These are phyloP conservation scores for Acromyrmex echinatior DNA, from an alignment of 1,140 invertebrate genomes.

Conservation along the genomic window DNA sequence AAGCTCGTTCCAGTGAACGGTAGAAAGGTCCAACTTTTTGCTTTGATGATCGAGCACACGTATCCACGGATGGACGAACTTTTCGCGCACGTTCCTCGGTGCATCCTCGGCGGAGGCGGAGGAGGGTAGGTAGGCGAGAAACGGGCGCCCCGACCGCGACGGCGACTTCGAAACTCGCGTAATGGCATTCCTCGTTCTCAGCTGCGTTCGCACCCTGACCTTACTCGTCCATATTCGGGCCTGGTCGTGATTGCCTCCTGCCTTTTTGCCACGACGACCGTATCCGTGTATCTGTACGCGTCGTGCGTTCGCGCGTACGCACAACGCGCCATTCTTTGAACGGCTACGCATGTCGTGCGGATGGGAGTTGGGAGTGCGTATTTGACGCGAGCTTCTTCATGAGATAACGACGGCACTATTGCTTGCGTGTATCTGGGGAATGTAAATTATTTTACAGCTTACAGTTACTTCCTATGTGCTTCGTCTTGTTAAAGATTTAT, in stretches of 20 bases:
- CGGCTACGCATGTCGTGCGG: slow-evolving; percentile 23
- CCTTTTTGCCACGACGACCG: slow-evolving; percentile 80
- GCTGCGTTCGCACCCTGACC: slow-evolving; percentile 83
- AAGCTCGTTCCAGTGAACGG: not conserved
- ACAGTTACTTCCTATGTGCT: slow-evolving; percentile 30
- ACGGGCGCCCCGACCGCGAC: slow-evolving; percentile 69
- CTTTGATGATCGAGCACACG: not conserved
- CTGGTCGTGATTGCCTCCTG: slow-evolving; percentile 83
- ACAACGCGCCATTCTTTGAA: slow-evolving; percentile 39
- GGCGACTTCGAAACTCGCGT: slow-evolving; percentile 78
- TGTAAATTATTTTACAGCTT: slow-evolving; percentile 20
- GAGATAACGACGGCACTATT: slow-evolving; percentile 47
- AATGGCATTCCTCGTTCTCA: slow-evolving; percentile 84
- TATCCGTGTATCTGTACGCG: slow-evolving; percentile 71
- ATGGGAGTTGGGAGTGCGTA: slow-evolving; percentile 34
- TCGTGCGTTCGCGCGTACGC: slow-evolving; percentile 37
- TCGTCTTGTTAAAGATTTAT: slow-evolving; percentile 10
- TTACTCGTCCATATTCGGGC: slow-evolving; percentile 83
- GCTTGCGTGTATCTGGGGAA: slow-evolving; percentile 14
- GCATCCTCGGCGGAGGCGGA: not conserved
- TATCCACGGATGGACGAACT: slow-evolving; percentile 22
- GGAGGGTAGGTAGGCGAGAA: slow-evolving; percentile 28
- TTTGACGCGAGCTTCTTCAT: slow-evolving; percentile 28
- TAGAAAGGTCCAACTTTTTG: slow-evolving; percentile 17
- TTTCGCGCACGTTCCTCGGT: slow-evolving; percentile 47